phyloP scores from a whole-genome alignment of 2,797 vertebrate genomes.

The Pseudomugil gertrudae region DNA sequence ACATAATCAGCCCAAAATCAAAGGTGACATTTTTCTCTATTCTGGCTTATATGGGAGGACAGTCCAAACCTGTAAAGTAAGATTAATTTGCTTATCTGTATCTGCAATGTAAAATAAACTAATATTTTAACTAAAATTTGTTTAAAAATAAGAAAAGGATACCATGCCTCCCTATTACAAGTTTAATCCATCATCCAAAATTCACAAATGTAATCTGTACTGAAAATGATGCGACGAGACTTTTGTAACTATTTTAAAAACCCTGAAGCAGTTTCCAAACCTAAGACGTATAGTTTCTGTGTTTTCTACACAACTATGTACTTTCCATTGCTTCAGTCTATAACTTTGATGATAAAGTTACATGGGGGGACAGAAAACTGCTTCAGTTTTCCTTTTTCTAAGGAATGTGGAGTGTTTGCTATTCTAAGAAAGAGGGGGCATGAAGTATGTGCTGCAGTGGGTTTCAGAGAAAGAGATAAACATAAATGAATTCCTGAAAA shows the following conservation, averaged over 20 bases:
- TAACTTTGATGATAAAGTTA: not conserved
- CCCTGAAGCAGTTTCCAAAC: no score
- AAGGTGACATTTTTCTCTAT: no score
- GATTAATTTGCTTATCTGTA: no score
- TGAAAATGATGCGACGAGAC: not conserved
- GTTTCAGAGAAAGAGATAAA: constrained; percentile 27
- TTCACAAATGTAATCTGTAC: not conserved
- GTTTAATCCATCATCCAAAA: not conserved
- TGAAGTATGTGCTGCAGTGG: constrained; percentile 3
- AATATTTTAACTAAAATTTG: no score
- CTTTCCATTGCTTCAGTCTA: not conserved
- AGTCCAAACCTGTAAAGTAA: no score
- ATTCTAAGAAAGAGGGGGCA: not conserved
- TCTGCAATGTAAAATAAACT: no score
- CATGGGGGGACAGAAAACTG: not conserved
- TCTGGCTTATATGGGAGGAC: no score
- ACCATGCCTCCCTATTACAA: no score
- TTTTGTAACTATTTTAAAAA: no score
- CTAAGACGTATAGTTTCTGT: no score
- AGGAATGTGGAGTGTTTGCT: constrained; percentile 16
- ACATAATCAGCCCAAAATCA: no score
- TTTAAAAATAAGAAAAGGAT: no score
- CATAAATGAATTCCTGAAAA: constrained; percentile 25
- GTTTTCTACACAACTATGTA: not conserved
- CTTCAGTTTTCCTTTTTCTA: not conserved